Evolutionary conservation across 2,888 invertebrate genomes (phyloP), one percentile per base, ranked within the genome.

Genomic region (Smittia sp.): DNA sequence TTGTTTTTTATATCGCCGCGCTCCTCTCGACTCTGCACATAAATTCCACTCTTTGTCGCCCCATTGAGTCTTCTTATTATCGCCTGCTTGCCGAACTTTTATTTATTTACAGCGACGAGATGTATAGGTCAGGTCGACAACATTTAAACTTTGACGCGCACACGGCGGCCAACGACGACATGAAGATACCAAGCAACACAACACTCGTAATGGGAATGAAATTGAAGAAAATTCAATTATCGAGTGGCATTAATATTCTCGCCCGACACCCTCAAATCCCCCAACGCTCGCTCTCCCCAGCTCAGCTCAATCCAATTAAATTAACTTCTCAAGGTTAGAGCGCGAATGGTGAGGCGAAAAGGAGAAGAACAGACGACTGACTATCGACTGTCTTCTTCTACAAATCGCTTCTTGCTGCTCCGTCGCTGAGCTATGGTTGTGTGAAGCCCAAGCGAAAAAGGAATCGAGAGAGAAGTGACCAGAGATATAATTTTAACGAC

Each of bases 381-480:
- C 72, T 72, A 72, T 72, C 54, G 54, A 58, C 11, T 69, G 69
- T 69, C 69, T 54, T 69, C 69, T 69, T 70, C 13, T 58, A 54
- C 32, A 58, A 27, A 24, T 22, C 27, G 25, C 27, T 63, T 63
- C 13, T 27, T 22, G 22, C n/a, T n/a, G n/a, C 63, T 13, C 9
- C 4, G 24, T 25, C 15, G n/a, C n/a, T 27, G 3, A 20, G 22
- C 63, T 13, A 13, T 2, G 24, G 27, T 63, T 9, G 24, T 63
- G 58, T 20, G 58, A 63, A 27, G 15, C 20, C 24, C 13, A 24
- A 13, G 24, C 58, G 4, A 25, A n/a, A 63, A 27, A 69, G 52
- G 24, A 41, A 69, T 46, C 52, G 46, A 41, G 67, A 67, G 46
- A 67, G 41, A 41, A 24, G 11, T 25, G 63, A 63, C 63, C 63